These are phyloP conservation scores for Neosilurus hyrtlii DNA, from an alignment of 2,797 vertebrate species.

Conservation along the genomic window DNA sequence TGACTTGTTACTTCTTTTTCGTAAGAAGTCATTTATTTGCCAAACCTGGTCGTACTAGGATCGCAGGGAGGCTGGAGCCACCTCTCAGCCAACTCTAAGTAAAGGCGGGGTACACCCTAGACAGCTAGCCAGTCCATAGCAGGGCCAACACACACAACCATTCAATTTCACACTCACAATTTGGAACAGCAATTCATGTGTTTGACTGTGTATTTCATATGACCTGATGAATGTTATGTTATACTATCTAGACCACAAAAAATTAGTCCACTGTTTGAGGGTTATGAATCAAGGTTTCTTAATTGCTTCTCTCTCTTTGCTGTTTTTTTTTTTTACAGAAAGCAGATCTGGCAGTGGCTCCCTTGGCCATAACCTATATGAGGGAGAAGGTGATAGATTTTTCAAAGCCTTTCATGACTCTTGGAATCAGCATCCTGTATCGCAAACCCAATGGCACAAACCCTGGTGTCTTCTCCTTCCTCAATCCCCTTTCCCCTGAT, in stretches of 20 bases:
- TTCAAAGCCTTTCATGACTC: constrained; percentile 90
- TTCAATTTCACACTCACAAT: no score
- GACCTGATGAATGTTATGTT: not conserved
- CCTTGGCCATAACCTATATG: constrained; percentile 83
- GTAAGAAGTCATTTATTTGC: no score
- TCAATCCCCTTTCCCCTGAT: constrained; percentile 91
- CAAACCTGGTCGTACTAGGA: no score
- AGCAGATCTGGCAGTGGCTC: constrained; percentile 90
- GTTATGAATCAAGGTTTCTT: constrained; percentile 6
- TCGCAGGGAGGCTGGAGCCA: no score
- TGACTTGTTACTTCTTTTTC: no score
- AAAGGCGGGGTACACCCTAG: no score
- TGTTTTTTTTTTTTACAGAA: constrained; percentile 77
- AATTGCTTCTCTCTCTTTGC: constrained; percentile 3
- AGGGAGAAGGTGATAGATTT: constrained; percentile 90
- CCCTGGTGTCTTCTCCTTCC: constrained; percentile 67
- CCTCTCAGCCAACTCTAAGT: no score
- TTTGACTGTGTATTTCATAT: not conserved
- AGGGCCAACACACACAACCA: no score
- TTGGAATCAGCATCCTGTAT: constrained; percentile 91
- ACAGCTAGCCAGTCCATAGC: no score
- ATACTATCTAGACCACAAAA: not conserved
- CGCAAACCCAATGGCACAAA: constrained; percentile 79
- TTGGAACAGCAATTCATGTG: no score
- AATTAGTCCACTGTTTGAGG: not conserved